Conservation (phyloP, 2,113 vertebrate genomes). For the Galeopterus variegatus region DNA sequence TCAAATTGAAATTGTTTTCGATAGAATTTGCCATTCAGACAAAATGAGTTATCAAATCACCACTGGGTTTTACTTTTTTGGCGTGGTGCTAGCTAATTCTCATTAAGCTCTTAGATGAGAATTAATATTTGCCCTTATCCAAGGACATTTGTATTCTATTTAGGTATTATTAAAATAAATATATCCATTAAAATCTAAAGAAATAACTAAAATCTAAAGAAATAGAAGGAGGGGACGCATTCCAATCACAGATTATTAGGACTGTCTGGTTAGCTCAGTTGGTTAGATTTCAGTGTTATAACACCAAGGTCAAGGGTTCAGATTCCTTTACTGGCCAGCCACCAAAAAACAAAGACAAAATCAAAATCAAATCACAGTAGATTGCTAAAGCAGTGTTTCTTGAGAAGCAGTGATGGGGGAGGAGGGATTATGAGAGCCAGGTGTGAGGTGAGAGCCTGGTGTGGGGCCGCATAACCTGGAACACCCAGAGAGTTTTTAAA, state of each 20-base stretch:
- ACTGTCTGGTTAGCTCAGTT: too few species aligned
- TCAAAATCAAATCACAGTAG: too few species aligned
- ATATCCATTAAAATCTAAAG: background rate
- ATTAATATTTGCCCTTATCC: background rate
- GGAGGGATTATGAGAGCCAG: background rate
- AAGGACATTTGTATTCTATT: background rate
- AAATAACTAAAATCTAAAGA: background rate
- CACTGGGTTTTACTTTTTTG: background rate
- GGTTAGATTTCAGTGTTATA: too few species aligned
- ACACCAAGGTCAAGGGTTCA: too few species aligned
- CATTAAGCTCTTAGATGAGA: background rate
- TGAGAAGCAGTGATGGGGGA: background rate
- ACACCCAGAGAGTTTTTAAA: background rate
- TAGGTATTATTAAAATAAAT: background rate
- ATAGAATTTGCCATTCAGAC: background rate
- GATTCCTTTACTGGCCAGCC: too few species aligned
- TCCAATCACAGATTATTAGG: too few species aligned
- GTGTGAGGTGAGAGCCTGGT: rapidly evolving
- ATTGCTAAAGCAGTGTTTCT: background rate
- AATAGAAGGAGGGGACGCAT: background rate
- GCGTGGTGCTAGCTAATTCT: background rate
- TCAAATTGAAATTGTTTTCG: background rate
- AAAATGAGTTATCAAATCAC: too few species aligned
- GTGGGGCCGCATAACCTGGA: rapidly evolving
- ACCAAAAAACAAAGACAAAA: too few species aligned